These are phyloP conservation scores for Choloepus hoffmanni DNA, from an alignment of 2,113 vertebrate genomes.

Conservation along the genomic window DNA sequence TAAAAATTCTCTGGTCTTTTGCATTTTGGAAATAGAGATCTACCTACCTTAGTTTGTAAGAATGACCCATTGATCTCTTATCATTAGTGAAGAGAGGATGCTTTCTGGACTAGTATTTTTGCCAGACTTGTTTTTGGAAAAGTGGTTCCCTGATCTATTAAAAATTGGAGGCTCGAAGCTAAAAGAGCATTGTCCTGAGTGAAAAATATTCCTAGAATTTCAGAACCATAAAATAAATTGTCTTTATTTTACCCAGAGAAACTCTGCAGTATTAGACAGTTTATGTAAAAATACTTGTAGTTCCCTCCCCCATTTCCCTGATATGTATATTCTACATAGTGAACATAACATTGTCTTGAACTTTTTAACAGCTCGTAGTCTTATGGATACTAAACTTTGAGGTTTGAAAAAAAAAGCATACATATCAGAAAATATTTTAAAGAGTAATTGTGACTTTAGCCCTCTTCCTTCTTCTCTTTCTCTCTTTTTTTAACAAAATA, in stretches of 20 bases:
- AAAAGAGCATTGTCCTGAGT: background rate
- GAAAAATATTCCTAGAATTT: slow-evolving; percentile 23
- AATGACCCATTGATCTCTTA: background rate
- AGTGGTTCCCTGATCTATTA: background rate
- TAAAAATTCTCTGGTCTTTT: background rate
- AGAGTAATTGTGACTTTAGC: no score
- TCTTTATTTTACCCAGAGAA: background rate
- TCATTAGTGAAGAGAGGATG: background rate
- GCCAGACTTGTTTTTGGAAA: slow-evolving; percentile 37
- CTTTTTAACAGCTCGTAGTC: background rate
- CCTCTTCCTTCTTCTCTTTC: no score
- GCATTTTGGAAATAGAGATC: background rate
- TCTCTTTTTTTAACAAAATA: background rate
- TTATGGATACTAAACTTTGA: background rate
- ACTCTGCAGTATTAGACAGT: background rate
- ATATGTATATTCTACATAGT: background rate
- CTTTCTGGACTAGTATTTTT: slow-evolving; percentile 39
- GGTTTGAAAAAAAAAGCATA: background rate
- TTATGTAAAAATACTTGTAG: background rate
- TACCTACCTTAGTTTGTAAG: background rate
- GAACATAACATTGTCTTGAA: background rate
- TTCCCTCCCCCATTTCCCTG: background rate
- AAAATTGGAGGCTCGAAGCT: background rate
- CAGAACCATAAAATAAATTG: slow-evolving; percentile 19
- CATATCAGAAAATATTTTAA: background rate